Evolutionary conservation across 1,140 invertebrate species (phyloP).

Genomic region (Polypedilum vanderplanki): DNA sequence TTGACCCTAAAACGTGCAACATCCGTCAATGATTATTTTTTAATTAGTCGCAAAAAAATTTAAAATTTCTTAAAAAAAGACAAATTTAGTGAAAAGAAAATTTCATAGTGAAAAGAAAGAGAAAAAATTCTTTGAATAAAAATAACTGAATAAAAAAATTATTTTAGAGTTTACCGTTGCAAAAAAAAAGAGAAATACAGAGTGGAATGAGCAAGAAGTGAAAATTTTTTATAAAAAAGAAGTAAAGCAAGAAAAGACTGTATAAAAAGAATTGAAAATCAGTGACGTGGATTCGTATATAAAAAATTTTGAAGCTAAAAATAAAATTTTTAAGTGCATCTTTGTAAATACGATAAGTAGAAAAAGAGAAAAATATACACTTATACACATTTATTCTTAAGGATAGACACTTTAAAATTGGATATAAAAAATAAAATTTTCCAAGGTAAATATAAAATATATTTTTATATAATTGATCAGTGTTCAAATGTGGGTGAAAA

Average conservation of each 20-base stretch:
- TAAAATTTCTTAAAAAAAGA: not conserved
- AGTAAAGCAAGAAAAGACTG: conserved; percentile 23
- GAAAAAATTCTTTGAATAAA: conserved; percentile 19
- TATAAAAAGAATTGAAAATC: not conserved
- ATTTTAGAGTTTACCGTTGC: conserved; percentile 24
- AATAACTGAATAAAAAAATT: conserved; percentile 26
- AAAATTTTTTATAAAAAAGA: conserved; percentile 27
- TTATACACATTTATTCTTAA: not conserved
- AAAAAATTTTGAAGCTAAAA: conserved; percentile 10
- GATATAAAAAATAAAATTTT: too few species aligned
- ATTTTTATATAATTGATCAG: too few species aligned
- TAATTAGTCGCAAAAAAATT: not conserved
- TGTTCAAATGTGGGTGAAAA: too few species aligned
- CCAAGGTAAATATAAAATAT: too few species aligned
- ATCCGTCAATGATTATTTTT: conserved; percentile 21
- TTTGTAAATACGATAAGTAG: not conserved
- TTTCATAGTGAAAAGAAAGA: not conserved
- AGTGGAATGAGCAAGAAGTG: conserved; percentile 15
- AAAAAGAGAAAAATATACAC: not conserved
- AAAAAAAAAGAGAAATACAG: conserved; percentile 26
- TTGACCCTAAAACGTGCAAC: conserved; percentile 25
- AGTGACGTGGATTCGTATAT: conserved; percentile 25
- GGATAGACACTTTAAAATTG: not conserved
- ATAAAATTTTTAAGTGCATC: conserved; percentile 14
- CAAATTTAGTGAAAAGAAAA: not conserved